A percentile compares a stretch with the other conserved stretches of the same genome.
These are phyloP conservation scores for Hirtodrosophila histrioides DNA, from an alignment of 2,888 invertebrate genomes.

Conservation along the genomic window DNA sequence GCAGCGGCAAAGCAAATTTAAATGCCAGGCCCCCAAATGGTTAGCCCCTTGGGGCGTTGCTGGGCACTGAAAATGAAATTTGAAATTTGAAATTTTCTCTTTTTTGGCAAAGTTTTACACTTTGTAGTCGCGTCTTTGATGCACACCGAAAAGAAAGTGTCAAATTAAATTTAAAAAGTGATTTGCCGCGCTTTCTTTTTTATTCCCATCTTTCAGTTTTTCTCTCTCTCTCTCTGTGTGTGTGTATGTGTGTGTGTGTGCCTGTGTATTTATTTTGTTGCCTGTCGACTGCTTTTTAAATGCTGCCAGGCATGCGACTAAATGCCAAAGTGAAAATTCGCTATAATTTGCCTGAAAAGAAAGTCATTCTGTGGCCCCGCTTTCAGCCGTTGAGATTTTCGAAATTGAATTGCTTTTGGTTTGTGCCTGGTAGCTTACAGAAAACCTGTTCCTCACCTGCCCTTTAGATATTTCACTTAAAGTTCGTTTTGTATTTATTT, in stretches of 20 bases:
- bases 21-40: slow-evolving; percentile 54
- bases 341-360: slow-evolving; percentile 33
- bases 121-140: slow-evolving; percentile 73
- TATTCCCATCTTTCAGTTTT: slow-evolving; percentile 5
- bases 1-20: slow-evolving; percentile 56
- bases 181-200: slow-evolving; percentile 64
- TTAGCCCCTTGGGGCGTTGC: slow-evolving; percentile 33
- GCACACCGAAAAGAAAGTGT: slow-evolving; percentile 67
- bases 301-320: slow-evolving; percentile 58
- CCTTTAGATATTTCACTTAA: not conserved
- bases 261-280: slow-evolving; percentile 36
- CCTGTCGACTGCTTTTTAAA: slow-evolving; percentile 50
- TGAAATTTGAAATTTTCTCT: slow-evolving; percentile 34
- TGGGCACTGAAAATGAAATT: slow-evolving; percentile 66
- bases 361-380: slow-evolving; percentile 23
- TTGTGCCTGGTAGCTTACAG: slow-evolving; percentile 5
- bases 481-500: slow-evolving; percentile 1
- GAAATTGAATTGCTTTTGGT: slow-evolving; percentile 41
- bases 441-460: slow-evolving; percentile 13
- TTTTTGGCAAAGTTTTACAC: slow-evolving; percentile 61
- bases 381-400: slow-evolving; percentile 1
- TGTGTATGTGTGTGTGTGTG: slow-evolving; percentile 11
- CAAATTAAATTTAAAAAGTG: slow-evolving; percentile 79
- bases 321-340: slow-evolving; percentile 60
- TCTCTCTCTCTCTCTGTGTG: slow-evolving; percentile 2